Base-by-base conservation (phyloP, 2,888 invertebrate genomes). In the Malthinus flaveolus region DNA sequence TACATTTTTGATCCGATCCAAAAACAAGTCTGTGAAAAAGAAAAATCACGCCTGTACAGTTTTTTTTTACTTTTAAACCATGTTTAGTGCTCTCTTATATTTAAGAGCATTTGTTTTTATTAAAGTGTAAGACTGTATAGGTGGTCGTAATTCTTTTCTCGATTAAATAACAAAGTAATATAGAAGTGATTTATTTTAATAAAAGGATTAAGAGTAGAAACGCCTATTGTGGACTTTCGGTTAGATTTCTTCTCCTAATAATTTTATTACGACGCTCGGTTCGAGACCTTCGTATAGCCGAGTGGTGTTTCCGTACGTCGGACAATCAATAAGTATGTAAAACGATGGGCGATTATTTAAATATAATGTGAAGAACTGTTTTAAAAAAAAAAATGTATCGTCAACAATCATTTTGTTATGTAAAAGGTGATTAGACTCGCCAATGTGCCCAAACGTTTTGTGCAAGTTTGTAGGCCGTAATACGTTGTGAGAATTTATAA, bases 1-100 rank as follows among this genome's bases (percentile, higher is more conserved):
- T 66, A 67, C 65, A 66, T 64, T 68, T 23, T 66, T 64, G 69
- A 67, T 70, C 70, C 70, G 70, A 69, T 70, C 70, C 70, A 68
- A 69, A 61, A 62, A 59, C 55, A 62, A 53, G 54, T 53, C 57
- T 64, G 64, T 61, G 63, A 65, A 63, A 66, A 63, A 59, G 61
- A 49, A 57, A 52, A 57, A 54, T 56, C 35, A 37, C 44, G 32
- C 36, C 49, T 63, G 61, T 59, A 61, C 59, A 63, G 63, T 58
- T 58, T 51, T 45, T 33, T 37, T 37, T 49, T 42, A 10, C 12
- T 45, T 42, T 35, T 15, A 12, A 11, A 45, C 47, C 13, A 44
- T 56, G 35, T 33, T 52, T 55, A 37, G 45, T 12, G 15, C 36
- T 52, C 32, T 23, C 36, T 39, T 7, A 32, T 39, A 36, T n/a